Evolutionary conservation across 2,797 vertebrate species (phyloP).

Genomic region (Ciconia nigra): DNA sequence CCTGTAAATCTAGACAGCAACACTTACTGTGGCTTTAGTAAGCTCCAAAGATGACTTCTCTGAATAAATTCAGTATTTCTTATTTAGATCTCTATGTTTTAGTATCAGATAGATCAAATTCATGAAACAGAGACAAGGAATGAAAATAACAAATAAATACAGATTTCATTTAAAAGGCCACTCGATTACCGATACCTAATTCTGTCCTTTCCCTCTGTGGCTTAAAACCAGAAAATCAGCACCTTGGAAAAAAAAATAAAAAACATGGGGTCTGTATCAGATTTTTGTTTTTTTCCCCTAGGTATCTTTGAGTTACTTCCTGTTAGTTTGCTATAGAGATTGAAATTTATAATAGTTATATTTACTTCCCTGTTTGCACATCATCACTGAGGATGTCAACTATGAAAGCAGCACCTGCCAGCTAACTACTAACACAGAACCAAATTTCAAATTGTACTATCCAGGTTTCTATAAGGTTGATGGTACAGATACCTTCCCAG

Average conservation of each 20-base stretch:
- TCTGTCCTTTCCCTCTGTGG: not conserved
- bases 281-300: not conserved
- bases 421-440: not conserved
- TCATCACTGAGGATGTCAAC: not conserved
- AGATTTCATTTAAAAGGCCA: not conserved
- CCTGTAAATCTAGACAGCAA: not conserved
- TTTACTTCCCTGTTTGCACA: not conserved
- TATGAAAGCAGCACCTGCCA: not conserved
- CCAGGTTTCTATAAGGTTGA: not conserved
- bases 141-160: not conserved
- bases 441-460: not conserved
- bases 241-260: not conserved
- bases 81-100: not conserved
- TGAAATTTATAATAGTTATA: not conserved
- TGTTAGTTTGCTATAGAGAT: not conserved
- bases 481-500: not conserved
- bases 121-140: not conserved
- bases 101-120: not conserved
- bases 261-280: accelerated
- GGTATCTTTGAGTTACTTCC: not conserved
- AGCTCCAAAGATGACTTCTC: not conserved
- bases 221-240: not conserved
- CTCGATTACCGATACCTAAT: accelerated
- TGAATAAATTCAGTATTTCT: not conserved
- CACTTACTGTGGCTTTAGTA: not conserved